A percentile compares a stretch with the other conserved stretches of the same genome.
Conservation (phyloP, 2,888 invertebrate species). For the Apamea crenata region DNA sequence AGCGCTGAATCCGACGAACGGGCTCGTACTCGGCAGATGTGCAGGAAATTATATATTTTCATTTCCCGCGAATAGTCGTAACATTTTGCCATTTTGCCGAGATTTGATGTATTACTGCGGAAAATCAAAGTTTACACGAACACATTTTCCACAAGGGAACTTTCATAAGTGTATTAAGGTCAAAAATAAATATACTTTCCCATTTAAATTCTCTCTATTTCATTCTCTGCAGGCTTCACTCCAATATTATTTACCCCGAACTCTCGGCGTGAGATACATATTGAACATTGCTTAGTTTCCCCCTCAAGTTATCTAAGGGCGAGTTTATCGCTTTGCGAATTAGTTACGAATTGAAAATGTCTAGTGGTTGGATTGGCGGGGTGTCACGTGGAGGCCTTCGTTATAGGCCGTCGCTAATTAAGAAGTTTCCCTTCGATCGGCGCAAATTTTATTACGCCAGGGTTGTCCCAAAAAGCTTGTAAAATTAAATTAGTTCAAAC, state of each 20-base stretch:
- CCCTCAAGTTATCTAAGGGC: constrained; percentile 58
- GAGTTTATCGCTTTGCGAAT: constrained; percentile 71
- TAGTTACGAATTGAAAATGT: constrained; percentile 77
- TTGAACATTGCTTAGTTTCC: constrained; percentile 54
- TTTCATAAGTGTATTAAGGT: constrained; percentile 18
- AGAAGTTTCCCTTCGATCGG: constrained; percentile 83
- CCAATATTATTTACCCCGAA: constrained; percentile 47
- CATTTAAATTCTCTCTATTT: constrained; percentile 43
- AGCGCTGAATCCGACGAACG: constrained; percentile 48
- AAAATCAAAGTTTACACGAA: constrained; percentile 38
- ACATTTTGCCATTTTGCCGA: constrained; percentile 54
- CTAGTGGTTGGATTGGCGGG: constrained; percentile 74
- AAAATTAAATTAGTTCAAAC: constrained; percentile 83
- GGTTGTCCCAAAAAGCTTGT: constrained; percentile 79
- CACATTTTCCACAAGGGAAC: constrained; percentile 12
- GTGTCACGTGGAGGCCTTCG: constrained; percentile 77
- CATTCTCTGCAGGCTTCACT: constrained; percentile 7
- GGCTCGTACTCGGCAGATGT: constrained; percentile 32
- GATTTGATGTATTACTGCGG: constrained; percentile 56
- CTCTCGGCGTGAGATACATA: constrained; percentile 48
- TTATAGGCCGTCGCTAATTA: constrained; percentile 82
- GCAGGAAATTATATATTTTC: constrained; percentile 57
- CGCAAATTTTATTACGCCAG: constrained; percentile 83
- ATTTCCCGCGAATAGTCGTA: constrained; percentile 53
- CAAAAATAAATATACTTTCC: constrained; percentile 31